Evolutionary conservation across 2,113 vertebrate genomes (phyloP).

Genomic region (Sturnira hondurensis): DNA sequence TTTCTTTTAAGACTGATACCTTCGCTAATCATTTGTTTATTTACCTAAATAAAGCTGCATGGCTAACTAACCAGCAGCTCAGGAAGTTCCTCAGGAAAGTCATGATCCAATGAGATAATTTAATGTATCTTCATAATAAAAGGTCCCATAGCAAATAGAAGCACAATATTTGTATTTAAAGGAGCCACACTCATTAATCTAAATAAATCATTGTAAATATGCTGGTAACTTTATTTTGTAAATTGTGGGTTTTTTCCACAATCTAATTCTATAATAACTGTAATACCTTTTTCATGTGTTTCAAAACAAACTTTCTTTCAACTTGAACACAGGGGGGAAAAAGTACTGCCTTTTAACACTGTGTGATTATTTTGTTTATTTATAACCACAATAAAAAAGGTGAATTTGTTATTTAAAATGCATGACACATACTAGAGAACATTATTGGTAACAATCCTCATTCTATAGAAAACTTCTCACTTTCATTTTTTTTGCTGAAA

Average conservation of each 20-base stretch:
- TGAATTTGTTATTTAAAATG: constrained; percentile 9
- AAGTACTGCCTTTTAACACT: background rate
- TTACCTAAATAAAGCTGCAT: background rate
- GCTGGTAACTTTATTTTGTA: background rate
- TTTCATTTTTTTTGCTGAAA: constrained; percentile 43
- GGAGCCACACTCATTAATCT: background rate
- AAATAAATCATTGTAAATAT: background rate
- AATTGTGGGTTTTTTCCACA: background rate
- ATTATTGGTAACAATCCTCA: constrained; percentile 17
- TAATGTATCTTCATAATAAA: background rate
- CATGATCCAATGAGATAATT: background rate
- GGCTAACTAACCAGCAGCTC: background rate
- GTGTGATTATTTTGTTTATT: constrained; percentile 27
- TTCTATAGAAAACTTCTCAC: background rate
- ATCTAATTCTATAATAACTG: background rate
- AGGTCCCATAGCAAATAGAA: background rate
- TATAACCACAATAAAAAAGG: background rate
- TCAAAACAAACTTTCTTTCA: background rate
- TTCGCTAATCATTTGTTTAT: background rate
- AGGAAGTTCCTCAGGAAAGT: background rate
- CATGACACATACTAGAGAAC: background rate
- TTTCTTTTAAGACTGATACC: background rate
- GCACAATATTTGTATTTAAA: background rate
- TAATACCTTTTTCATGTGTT: background rate
- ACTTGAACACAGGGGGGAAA: background rate